Evolutionary conservation across 2,888 invertebrate genomes (phyloP).

Genomic region (Callyntrura guangdongensis): DNA sequence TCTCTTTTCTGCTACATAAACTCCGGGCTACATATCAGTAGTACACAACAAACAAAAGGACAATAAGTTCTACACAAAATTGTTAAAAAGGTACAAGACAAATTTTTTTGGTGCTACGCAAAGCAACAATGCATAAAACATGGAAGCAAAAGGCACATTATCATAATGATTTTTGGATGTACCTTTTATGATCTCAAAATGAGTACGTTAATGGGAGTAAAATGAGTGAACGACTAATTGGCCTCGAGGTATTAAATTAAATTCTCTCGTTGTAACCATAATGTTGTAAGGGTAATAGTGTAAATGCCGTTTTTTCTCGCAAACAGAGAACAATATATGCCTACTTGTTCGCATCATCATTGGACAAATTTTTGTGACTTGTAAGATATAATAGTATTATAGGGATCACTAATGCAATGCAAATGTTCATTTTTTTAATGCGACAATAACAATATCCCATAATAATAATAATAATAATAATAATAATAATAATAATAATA

Average conservation of each 20-base stretch:
- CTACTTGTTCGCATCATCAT: background rate
- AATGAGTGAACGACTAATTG: conserved; percentile 58
- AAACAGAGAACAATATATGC: conserved; percentile 3
- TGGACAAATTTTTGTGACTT: background rate
- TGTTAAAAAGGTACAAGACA: background rate
- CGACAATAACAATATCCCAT: conserved; percentile 29
- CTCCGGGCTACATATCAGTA: background rate
- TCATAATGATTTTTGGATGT: background rate
- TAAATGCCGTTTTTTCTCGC: conserved; percentile 28
- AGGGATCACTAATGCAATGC: background rate
- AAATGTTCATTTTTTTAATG: conserved; percentile 26
- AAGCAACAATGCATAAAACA: no score
- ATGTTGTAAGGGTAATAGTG: background rate
- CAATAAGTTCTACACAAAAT: background rate
- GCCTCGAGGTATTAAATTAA: conserved; percentile 75
- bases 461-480: background rate
- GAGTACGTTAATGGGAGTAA: background rate
- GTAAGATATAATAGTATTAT: background rate
- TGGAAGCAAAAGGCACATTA: no score
- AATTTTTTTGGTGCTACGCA: background rate
- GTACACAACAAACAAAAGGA: background rate
- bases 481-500: background rate
- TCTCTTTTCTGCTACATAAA: background rate
- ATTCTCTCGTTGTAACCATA: conserved; percentile 39
- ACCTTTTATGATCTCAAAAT: conserved; percentile 14